Evolutionary conservation across 2,888 invertebrate genomes (phyloP), one percentile per base, ranked within the genome.

Genomic region (Cheilosia variabilis): DNA sequence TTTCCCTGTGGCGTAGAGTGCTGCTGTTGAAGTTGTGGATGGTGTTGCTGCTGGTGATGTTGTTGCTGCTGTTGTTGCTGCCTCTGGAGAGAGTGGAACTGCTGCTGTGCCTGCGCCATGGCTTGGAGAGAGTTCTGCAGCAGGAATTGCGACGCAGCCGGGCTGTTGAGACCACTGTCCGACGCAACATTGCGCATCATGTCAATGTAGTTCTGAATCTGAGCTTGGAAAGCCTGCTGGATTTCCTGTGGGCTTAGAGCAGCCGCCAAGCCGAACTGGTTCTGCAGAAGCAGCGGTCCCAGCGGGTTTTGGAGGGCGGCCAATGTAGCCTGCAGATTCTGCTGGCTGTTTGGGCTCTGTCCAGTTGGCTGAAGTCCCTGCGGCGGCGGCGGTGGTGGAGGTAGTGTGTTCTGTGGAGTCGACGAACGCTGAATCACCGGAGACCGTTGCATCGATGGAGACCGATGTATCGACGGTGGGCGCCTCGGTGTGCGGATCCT

Each of bases 71-170:
- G 92, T 71, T 93, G 93, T 78, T 94, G 94, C 66, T 94, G 93
- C 88, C 96, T 95, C 88, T 97, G 96, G 77, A 97, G 93, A 88
- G 96, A 96, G 90, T 97, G 96, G 79, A 96, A 93, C 91, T 97
- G 96, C 89, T 86, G 86, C 31, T 86, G 81, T 5, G 86, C 86
- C 27, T 86, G 86, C 96, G 96, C 96, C 90, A 97, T 95, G 5
- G 96, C 96, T 91, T 97, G 97, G 91, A 92, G 88, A 4, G 91
- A 96, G 92, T 96, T 96, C 91, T 96, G 96, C 71, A 96, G 92
- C 91, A 96, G 95, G 90, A 96, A 95, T 90, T 96, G 96, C 24
- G 95, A 94, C 88, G 90, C 90, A 37, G 91, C 87, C 9, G 91
- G 89, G 87, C 41, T 79, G 31, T 89, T 91, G 62, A 91, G 89